A percentile compares a stretch with the other conserved stretches of the same genome.
Conservation (phyloP, 2,888 invertebrate species). For the Synanthedon formicaeformis region DNA sequence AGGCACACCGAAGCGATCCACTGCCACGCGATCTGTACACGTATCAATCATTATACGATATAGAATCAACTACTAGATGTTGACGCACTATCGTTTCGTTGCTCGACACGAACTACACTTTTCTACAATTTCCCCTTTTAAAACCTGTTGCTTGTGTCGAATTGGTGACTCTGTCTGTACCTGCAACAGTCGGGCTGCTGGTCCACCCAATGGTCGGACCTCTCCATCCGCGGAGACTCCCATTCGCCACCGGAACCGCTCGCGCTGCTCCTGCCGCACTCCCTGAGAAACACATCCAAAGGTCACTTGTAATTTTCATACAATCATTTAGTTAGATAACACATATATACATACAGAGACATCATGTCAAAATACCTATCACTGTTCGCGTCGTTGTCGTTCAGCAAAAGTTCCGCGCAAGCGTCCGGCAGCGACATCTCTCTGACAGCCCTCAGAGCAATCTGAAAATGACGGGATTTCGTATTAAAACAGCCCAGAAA, state of each 20-base stretch:
- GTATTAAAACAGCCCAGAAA: too few relatives aligned
- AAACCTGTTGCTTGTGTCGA: too few relatives aligned
- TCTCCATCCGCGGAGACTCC: conserved; percentile 8
- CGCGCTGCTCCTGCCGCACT: conserved; percentile 4
- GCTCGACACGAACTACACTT: too few relatives aligned
- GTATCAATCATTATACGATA: too few relatives aligned
- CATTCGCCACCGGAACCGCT: conserved; percentile 7
- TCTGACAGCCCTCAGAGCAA: conserved; percentile 89
- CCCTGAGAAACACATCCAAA: conserved; percentile 1
- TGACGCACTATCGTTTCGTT: too few relatives aligned
- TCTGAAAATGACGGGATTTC: conserved; percentile 65
- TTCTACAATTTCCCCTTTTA: too few relatives aligned
- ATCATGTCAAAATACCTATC: conserved; percentile 19
- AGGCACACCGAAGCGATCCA: conserved; percentile 28
- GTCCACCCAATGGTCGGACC: conserved; percentile 2
- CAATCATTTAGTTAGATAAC: too few relatives aligned
- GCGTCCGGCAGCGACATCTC: conserved; percentile 93
- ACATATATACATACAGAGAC: too few relatives aligned
- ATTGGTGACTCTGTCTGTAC: too few relatives aligned
- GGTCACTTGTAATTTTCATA: too few relatives aligned
- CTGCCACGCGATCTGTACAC: conserved; percentile 5
- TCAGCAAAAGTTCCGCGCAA: conserved; percentile 45
- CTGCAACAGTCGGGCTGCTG: conserved; percentile 26
- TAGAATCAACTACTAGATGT: too few relatives aligned
- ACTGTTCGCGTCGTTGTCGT: conserved; percentile 16